Evolutionary conservation across 2,888 invertebrate species (phyloP), one percentile per base, ranked within the genome.

Genomic region (Lucinisca nassula): DNA sequence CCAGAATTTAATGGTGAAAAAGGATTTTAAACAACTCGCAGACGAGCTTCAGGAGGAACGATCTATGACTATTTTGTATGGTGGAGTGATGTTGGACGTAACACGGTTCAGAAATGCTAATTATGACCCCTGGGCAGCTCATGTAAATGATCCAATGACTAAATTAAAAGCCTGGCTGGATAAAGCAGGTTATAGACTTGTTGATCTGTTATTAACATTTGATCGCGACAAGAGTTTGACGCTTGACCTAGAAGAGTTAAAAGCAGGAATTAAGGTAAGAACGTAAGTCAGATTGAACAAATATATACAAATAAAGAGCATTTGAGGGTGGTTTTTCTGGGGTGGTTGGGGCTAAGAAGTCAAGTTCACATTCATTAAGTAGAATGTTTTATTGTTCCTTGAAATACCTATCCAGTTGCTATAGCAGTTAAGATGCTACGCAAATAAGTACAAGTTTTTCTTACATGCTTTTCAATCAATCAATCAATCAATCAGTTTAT

Each of bases 1-100:
- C n/a, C 88, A 95, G 94, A 94, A 93, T 73, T 67, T 93, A n/a
- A 90, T 92, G 45, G 95, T 95, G 21, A 92, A 87, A 70, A 89
- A 85, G 12, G 92, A 93, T 37, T 95, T 95, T 89, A 91, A 94
- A 72, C 88, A 88, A 21, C 80, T 94, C 12, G 87, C 93, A 8
- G 92, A 93, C 24, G 88, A 91, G 27, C 86, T 95, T 40, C 67
- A 78, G 24, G 90, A 91, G 24, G 85, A 90, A n/a, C 87, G 93
- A n/a, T 51, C 78, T 0, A 84, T 94, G 27, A 81, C 80, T 0
- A 90, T 95, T 27, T 45, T 91, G 8, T 95, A 95, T 79, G 95
- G 94, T 10, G 93, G 93, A 0, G 92, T 95, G 35, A 84, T 94
- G 76, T 72, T 84, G 14, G 92, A 91, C 35, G 83, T 84, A 21